Evolutionary conservation across 1,140 invertebrate genomes (phyloP).

Genomic region (Trichogramma pretiosum): DNA sequence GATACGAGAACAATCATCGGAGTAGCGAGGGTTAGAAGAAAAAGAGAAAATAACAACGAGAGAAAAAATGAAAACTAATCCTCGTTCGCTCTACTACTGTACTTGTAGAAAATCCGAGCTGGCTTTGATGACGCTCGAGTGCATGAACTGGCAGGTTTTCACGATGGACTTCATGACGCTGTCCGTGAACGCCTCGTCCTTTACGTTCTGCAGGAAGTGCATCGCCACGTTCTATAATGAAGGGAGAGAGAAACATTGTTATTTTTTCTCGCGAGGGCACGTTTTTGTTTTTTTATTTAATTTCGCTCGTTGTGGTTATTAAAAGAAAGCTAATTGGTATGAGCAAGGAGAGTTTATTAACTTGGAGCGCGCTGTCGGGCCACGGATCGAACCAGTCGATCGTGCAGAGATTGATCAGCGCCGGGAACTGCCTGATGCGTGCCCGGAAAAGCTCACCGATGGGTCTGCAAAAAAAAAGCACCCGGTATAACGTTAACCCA

Average conservation of each 20-base stretch:
- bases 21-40: too few relatives aligned
- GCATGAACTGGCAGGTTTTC: constrained; percentile 54
- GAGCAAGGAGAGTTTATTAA: constrained; percentile 26
- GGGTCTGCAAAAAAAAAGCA: constrained; percentile 44
- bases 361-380: constrained; percentile 55
- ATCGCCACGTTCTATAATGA: constrained; percentile 42
- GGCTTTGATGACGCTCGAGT: constrained; percentile 53
- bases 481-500: not conserved
- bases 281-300: too few relatives aligned
- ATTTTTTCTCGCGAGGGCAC: not conserved
- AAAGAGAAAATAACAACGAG: not conserved
- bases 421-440: constrained; percentile 62
- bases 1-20: too few relatives aligned
- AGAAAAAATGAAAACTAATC: too few relatives aligned
- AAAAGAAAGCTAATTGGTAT: too few relatives aligned
- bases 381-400: constrained; percentile 68
- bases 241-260: not conserved
- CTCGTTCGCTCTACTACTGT: too few relatives aligned
- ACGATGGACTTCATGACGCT: constrained; percentile 49
- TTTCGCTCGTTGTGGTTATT: too few relatives aligned
- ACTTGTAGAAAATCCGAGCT: constrained; percentile 47
- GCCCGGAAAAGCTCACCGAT: constrained; percentile 59
- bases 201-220: constrained; percentile 46
- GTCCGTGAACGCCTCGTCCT: constrained; percentile 44
- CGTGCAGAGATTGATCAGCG: constrained; percentile 65